A percentile compares a stretch with the other conserved stretches of the same genome.
These are phyloP conservation scores for Pyrgus malvae DNA, from an alignment of 2,888 invertebrate genomes.

Conservation along the genomic window DNA sequence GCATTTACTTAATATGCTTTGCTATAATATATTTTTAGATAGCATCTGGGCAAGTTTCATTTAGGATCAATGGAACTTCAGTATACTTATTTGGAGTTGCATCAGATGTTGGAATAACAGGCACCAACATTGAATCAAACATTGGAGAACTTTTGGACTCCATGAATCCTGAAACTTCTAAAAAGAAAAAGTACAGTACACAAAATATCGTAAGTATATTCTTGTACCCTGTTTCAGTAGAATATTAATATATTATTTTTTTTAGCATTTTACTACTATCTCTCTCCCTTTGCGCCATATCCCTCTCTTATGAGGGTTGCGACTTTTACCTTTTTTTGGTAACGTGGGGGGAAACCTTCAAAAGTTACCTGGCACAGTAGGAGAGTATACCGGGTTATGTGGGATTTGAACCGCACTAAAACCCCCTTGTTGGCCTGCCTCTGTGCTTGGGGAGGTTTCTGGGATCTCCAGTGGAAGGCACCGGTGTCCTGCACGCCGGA, in stretches of 20 bases:
- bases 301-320: too few species aligned
- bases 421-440: too few species aligned
- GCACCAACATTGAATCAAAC: slow-evolving; percentile 74
- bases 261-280: too few species aligned
- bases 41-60: slow-evolving; percentile 87
- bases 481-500: too few species aligned
- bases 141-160: slow-evolving; percentile 78
- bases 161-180: slow-evolving; percentile 62
- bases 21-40: slow-evolving; percentile 60
- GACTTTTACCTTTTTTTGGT: too few species aligned
- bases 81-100: slow-evolving; percentile 85
- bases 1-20: not conserved
- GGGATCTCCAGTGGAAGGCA: too few species aligned
- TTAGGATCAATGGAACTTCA: slow-evolving; percentile 84
- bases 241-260: not conserved
- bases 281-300: too few species aligned
- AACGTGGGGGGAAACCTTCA: too few species aligned
- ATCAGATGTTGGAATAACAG: slow-evolving; percentile 79
- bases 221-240: not conserved
- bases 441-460: too few species aligned
- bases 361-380: too few species aligned
- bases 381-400: too few species aligned
- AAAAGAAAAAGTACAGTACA: slow-evolving; percentile 65
- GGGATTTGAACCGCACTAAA: too few species aligned
- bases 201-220: slow-evolving; percentile 58